Conservation (phyloP, 2,888 invertebrate genomes). For the Plagodis pulveraria region DNA sequence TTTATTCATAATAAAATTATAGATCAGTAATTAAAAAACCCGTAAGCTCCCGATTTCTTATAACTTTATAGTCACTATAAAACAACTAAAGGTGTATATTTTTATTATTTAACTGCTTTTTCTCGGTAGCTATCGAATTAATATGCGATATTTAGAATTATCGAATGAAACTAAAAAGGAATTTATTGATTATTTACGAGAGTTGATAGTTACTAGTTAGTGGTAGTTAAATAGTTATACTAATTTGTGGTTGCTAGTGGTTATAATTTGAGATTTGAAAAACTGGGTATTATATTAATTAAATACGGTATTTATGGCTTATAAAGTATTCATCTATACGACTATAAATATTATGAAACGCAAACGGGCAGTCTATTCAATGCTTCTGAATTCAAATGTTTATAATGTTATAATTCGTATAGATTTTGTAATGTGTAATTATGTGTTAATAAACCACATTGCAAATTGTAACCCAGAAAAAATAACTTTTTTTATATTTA, state of each 20-base stretch:
- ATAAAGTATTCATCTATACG: not conserved
- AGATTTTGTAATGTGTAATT: too few relatives aligned
- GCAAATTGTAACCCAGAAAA: too few relatives aligned
- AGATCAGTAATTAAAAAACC: constrained; percentile 28
- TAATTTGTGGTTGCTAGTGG: constrained; percentile 20
- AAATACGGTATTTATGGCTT: constrained; percentile 18
- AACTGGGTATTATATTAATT: constrained; percentile 14
- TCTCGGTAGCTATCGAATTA: constrained; percentile 62
- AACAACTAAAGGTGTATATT: constrained; percentile 48
- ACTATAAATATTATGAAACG: too few relatives aligned
- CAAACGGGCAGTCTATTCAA: too few relatives aligned
- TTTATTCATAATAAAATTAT: too few relatives aligned
- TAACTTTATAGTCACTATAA: constrained; percentile 50
- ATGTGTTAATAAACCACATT: too few relatives aligned
- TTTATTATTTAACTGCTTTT: constrained; percentile 41
- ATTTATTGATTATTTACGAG: constrained; percentile 29
- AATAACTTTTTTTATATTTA: too few relatives aligned
- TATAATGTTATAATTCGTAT: too few relatives aligned
- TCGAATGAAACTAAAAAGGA: constrained; percentile 40
- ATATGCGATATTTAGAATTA: constrained; percentile 48
- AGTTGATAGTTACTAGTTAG: constrained; percentile 13
- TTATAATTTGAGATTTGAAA: constrained; percentile 9
- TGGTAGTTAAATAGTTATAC: constrained; percentile 18
- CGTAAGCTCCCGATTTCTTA: constrained; percentile 42
- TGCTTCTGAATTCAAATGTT: too few relatives aligned